Evolutionary conservation across 1,140 invertebrate genomes (phyloP), one percentile per base, ranked within the genome.

Genomic region (Macrobrachium rosenbergii): DNA sequence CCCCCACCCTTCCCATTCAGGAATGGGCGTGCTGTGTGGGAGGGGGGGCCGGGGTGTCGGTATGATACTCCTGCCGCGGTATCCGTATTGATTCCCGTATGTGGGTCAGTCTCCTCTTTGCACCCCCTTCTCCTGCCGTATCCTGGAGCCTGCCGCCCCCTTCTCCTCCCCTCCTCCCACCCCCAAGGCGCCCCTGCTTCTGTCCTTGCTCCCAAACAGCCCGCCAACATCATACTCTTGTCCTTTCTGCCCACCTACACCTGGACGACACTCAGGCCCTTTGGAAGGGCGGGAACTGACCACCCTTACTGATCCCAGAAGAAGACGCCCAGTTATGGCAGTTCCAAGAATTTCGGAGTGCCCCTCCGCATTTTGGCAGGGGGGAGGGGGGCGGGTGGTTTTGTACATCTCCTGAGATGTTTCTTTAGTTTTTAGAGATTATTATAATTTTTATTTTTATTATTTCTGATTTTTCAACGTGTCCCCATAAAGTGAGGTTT

Each of bases 11-110:
- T 12, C 52, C 52, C 52, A 52, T 10, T 52, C 52, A 52, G 52
- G 76, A n/a, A 16, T 16, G 76, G 19, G 58, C 12, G 76, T 23
- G n/a, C 21, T 59, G 59, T 6, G 60, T 6, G 77, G 37, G 75
- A 3, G 75, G n/a, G 17, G 14, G 60, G n/a, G 58, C 59, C n/a
- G 0, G 21, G 77, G 19, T 8, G 59, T n/a, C 59, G 76, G 76
- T 59, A 59, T 60, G 21, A 12, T 45, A 21, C 58, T 80, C 52
- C 52, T 52, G 52, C 52, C 52, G 52, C 52, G 52, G 52, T 52
- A 52, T 52, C 52, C 58, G 77, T 80, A 80, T 80, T 80, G 77
- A 80, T 80, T 80, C 21, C 77, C 19, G n/a, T 28, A 63, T 64
- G 77, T 62, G 63, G 59, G 77, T 80, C 77, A 80, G 21, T n/a